Evolutionary conservation across 2,888 invertebrate genomes (phyloP).

Genomic region (Phytoseiulus persimilis): DNA sequence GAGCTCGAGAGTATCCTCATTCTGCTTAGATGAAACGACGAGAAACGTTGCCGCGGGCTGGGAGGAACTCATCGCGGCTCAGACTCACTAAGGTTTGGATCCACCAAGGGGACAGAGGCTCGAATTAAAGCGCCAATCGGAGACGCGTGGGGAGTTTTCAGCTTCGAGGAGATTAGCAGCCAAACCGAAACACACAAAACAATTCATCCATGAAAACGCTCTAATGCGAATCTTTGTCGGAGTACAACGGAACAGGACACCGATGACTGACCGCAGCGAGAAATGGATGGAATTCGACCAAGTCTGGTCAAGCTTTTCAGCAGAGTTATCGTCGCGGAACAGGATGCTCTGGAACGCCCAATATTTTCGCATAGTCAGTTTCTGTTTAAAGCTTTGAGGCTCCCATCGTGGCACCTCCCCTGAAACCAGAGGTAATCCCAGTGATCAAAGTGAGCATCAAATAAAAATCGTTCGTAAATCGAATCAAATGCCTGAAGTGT

Average conservation of each 20-base stretch:
- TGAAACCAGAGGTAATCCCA: neutral
- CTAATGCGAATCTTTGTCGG: neutral
- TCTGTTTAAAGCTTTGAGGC: neutral
- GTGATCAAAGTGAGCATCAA: constrained; percentile 35
- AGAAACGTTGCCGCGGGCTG: neutral
- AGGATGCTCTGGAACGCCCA: neutral
- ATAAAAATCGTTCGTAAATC: constrained; percentile 36
- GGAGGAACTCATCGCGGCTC: neutral
- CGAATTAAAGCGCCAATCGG: neutral
- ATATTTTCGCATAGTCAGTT: neutral
- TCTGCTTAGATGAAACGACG: neutral
- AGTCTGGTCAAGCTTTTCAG: no score
- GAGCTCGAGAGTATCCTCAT: neutral
- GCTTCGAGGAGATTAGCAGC: neutral
- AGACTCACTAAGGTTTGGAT: neutral
- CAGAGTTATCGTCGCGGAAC: neutral
- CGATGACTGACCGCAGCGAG: neutral
- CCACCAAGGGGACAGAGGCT: neutral
- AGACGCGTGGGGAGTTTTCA: neutral
- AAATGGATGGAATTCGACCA: no score
- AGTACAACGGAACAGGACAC: neutral
- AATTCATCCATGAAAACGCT: neutral
- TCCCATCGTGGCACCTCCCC: neutral
- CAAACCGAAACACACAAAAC: neutral
- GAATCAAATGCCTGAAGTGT: constrained; percentile 31